Base-by-base conservation (phyloP, 2,888 invertebrate genomes). In the Sphinx pinastri region DNA sequence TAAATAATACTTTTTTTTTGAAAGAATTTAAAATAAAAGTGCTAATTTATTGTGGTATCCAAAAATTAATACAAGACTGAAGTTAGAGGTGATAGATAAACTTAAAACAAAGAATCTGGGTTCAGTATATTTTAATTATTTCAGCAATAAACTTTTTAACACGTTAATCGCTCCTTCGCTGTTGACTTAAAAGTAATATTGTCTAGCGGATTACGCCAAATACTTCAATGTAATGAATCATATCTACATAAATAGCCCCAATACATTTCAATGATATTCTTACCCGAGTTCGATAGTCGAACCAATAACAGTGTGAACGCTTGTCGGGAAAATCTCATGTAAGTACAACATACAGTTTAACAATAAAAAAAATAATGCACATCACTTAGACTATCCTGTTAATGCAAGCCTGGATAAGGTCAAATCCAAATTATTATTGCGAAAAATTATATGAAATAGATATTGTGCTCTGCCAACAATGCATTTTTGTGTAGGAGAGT, bases 261-360 rank as follows among this genome's bases (percentile, higher is more conserved):
- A 63, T 49, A 63, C 63, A 63, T 19, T 63, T 63, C 49, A 63
- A 63, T 19, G 47, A 47, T 14, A 63, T 68, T 76, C 92, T 92
- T 88, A 93, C 92, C 91, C 91, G 83, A 73, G 81, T 76, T 70
- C 90, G 88, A 79, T 88, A 90, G 81, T 91, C 92, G 82, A 92
- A 92, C 93, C 92, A 91, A 84, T 89, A 91, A 60, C 84, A 73
- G 75, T 88, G 85, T 68, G 84, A 75, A 75, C 90, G 92, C 92
- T 92, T 84, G 71, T 78, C 73, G 75, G 77, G 77, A 75, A 78
- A 76, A 74, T 72, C 73, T 68, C 70, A 72, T 68, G 31, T 52
- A n/a, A 38, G 38, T 31, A 59, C 5, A 16, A 8, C 8, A 5
- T 38, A 38, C 38, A 38, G 7, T 38, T 38, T 38, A 7, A 2